Evolutionary conservation across 1,140 invertebrate genomes (phyloP).

Genomic region (Cydia strobilella): DNA sequence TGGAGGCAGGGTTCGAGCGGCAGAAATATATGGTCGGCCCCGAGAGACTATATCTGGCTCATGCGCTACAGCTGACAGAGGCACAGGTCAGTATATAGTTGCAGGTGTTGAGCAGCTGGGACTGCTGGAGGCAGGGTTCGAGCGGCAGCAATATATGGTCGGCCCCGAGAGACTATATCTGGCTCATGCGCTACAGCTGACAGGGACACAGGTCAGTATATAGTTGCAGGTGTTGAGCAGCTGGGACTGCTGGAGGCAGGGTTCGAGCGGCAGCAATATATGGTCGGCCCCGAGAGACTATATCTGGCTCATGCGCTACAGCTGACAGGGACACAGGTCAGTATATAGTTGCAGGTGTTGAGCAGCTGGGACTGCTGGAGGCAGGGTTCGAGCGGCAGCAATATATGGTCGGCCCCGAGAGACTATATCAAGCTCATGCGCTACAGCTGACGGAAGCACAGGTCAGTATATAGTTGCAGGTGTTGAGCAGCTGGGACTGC

Average conservation of each 20-base stretch:
- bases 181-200: constrained; percentile 84
- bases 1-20: background rate
- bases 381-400: background rate
- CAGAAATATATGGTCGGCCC: background rate
- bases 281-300: constrained; percentile 93
- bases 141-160: background rate
- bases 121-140: no score
- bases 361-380: no score
- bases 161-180: constrained; percentile 59
- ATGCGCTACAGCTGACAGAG: no score
- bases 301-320: constrained; percentile 91
- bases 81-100: no score
- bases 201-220: constrained; percentile 92
- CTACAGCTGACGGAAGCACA: no score
- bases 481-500: no score
- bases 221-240: background rate
- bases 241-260: constrained; percentile 89
- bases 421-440: no score
- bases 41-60: no score
- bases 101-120: no score
- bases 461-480: no score
- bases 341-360: background rate
- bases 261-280: constrained; percentile 90
- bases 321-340: constrained; percentile 83
- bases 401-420: background rate